Evolutionary conservation across 1,140 invertebrate species (phyloP), one percentile per base, ranked within the genome.

Genomic region (Magallana gigas): DNA sequence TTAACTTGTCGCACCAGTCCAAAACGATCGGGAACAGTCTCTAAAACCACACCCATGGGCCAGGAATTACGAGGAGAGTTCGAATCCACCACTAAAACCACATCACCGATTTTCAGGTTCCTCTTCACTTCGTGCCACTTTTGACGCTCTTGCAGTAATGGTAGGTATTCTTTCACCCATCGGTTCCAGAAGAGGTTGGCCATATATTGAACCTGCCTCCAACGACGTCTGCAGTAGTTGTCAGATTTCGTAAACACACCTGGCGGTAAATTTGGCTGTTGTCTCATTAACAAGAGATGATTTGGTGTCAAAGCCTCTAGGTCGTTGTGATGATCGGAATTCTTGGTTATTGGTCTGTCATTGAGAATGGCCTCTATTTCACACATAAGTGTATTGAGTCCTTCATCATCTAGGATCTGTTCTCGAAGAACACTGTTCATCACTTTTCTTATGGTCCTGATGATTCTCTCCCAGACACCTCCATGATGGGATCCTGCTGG

Each of bases 141-240:
- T 36, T 91, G 90, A 58, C 90, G 48, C 58, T 86, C 85, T 82
- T 91, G 88, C 23, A 91, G 59, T 18, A 82, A 11, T 1, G 87
- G 87, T 14, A 92, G 58, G 56, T 92, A 92, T 83, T 92, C 90
- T 12, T 57, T 59, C 4, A 48, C 16, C 91, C 91, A 91, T 8
- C 91, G 80, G 0, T 62, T 23, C 88, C 91, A 92, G 80, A 92
- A 90, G 36, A 89, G n/a, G 57, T 91, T 86, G 2, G 90, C 85
- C 60, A 92, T 76, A 64, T 90, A 89, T 62, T 91, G 88, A 29
- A 91, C 81, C 59, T 85, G 83, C 18, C 87, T 58, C 90, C 90
- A 92, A 4, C 85, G 16, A 12, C 88, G 85, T 57, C 83, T 85
- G 9, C 18, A 56, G 23, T 87, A 87, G 16, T 83, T 84, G 58